A percentile compares a stretch with the other conserved stretches of the same genome.
phyloP scores from a whole-genome alignment of 2,888 invertebrate genomes.

The Chironomus tentans region DNA sequence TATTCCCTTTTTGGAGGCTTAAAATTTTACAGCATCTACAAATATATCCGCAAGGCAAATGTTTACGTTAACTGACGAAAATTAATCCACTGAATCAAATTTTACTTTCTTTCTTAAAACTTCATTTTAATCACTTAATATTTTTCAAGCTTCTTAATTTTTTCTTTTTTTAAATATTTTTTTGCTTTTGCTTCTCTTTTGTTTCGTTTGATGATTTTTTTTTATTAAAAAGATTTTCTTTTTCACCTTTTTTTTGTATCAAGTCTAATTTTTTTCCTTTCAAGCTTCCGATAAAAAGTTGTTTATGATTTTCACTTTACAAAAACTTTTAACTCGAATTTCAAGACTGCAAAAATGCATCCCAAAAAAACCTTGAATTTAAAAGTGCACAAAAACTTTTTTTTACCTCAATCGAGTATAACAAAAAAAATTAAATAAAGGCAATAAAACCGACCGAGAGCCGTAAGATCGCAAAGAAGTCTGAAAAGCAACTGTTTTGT shows the following conservation, averaged over 20 bases:
- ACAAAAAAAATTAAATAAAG: conserved; percentile 17
- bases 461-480: conserved; percentile 42
- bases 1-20: too few relatives aligned
- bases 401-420: too few relatives aligned
- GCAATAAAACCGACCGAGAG: conserved; percentile 41
- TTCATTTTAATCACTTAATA: background rate
- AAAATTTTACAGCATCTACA: too few relatives aligned
- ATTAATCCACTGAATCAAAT: background rate
- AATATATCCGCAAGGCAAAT: too few relatives aligned
- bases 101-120: background rate
- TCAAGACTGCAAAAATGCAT: background rate
- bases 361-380: background rate
- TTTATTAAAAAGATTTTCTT: too few relatives aligned
- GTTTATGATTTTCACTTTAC: background rate
- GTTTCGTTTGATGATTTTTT: background rate
- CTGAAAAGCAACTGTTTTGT: conserved; percentile 33
- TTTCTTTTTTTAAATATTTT: background rate
- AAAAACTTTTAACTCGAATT: background rate
- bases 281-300: background rate
- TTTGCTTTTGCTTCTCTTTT: background rate
- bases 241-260: too few relatives aligned
- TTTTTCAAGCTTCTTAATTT: background rate
- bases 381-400: background rate
- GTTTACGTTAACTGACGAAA: background rate
- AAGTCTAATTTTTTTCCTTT: too few relatives aligned